Percentiles rank a stretch among this genome's conserved stretches.
These are phyloP conservation scores for Lepilemur septentrionalis DNA, from an alignment of 2,797 vertebrate genomes.

Conservation along the genomic window DNA sequence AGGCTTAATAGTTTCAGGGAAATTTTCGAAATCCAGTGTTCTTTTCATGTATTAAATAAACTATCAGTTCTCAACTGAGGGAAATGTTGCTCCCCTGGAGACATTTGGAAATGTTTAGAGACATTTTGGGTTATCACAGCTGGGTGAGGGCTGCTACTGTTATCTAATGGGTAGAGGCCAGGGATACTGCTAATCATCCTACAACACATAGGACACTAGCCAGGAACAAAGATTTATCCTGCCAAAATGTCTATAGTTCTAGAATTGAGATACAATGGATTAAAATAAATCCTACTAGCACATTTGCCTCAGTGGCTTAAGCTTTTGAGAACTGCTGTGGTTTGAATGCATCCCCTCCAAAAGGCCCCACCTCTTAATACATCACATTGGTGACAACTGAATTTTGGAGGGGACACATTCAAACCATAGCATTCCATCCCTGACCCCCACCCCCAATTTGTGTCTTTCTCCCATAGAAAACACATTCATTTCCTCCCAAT, in stretches of 20 bases:
- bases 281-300: not conserved
- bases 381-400: not conserved
- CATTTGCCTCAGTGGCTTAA: not conserved
- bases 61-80: not conserved
- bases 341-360: not conserved
- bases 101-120: not conserved
- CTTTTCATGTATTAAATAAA: not conserved
- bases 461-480: not conserved
- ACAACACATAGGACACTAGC: no score
- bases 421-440: not conserved
- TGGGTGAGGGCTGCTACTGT: not conserved
- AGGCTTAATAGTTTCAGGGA: not conserved
- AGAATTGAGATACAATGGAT: not conserved
- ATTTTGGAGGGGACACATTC: not conserved
- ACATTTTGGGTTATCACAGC: not conserved
- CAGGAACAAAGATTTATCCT: not conserved
- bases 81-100: not conserved
- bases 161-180: rapidly evolving
- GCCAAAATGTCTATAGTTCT: not conserved
- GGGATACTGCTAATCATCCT: not conserved
- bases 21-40: not conserved
- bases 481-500: not conserved
- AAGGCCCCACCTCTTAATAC: not conserved
- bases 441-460: not conserved
- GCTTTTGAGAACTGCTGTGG: not conserved